phyloP scores from a whole-genome alignment of 2,797 vertebrate species.

The Pipistrellus kuhlii region DNA sequence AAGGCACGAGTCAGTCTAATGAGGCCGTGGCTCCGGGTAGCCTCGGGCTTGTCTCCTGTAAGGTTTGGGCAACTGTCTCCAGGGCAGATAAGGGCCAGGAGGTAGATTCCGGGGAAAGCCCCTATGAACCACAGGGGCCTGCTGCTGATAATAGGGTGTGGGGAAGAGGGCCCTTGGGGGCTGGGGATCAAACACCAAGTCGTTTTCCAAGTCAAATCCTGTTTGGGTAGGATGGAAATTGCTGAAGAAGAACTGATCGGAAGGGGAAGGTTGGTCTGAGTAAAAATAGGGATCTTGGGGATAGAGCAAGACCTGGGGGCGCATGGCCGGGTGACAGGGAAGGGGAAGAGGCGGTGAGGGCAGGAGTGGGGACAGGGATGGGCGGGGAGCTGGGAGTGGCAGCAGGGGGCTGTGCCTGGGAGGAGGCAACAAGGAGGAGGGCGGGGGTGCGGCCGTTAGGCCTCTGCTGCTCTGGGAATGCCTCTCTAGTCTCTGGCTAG shows the following conservation, averaged over 20 bases:
- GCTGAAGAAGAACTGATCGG: not conserved
- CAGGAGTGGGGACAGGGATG: fast-evolving
- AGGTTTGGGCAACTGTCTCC: not conserved
- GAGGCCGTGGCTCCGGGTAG: not conserved
- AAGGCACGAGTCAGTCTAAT: not conserved
- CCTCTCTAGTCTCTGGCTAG: not conserved
- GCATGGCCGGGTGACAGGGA: not conserved
- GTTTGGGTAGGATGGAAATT: slow-evolving; percentile 5
- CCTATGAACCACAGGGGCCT: slow-evolving; percentile 38
- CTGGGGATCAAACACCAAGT: slow-evolving; percentile 8
- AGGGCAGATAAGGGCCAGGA: slow-evolving; percentile 13
- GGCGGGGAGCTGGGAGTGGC: not conserved
- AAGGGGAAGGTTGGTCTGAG: slow-evolving; percentile 49
- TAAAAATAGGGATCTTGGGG: slow-evolving; percentile 8
- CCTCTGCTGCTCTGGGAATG: not conserved
- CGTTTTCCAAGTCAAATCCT: not conserved
- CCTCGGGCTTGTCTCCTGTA: not conserved
- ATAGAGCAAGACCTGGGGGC: not conserved
- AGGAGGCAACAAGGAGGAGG: not conserved
- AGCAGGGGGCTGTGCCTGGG: not conserved
- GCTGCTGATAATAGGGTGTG: not conserved
- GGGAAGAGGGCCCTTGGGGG: not conserved
- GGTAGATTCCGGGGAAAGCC: not conserved
- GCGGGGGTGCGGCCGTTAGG: fast-evolving
- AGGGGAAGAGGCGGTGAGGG: not conserved